Conservation (phyloP, 53 echinoderm and acorn worm genomes). For the Paelopatides confundens region DNA sequence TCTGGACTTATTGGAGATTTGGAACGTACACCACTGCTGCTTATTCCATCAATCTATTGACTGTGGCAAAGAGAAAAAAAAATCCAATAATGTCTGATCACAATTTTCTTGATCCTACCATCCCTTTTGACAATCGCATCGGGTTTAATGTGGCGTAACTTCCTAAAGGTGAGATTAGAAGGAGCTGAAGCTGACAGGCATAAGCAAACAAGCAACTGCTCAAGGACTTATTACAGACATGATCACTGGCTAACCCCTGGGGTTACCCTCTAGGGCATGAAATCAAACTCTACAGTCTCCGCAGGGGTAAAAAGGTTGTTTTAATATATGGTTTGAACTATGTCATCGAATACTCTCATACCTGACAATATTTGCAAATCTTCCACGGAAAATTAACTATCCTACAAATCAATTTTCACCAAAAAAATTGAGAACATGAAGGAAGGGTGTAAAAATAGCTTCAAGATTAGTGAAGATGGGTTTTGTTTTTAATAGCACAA, state of each 20-base stretch:
- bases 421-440: no score
- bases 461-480: no score
- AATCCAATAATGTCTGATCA: slow-evolving; percentile 40
- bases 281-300: neutral
- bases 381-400: no score
- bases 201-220: slow-evolving; percentile 34
- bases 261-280: slow-evolving; percentile 6
- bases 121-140: slow-evolving; percentile 28
- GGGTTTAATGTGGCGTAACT: slow-evolving; percentile 34
- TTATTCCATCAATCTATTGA: neutral
- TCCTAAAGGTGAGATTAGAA: slow-evolving; percentile 13
- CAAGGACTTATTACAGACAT: slow-evolving; percentile 27
- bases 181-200: slow-evolving; percentile 36
- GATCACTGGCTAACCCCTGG: slow-evolving; percentile 17
- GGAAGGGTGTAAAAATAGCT: no score
- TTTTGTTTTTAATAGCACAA: no score
- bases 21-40: neutral
- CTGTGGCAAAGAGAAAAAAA: slow-evolving; percentile 3
- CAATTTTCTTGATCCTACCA: slow-evolving; percentile 12
- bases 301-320: neutral
- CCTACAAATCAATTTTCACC: no score
- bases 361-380: neutral
- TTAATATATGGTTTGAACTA: slow-evolving; percentile 9
- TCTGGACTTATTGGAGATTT: neutral
- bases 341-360: no score